Conservation (phyloP, 1,140 invertebrate species). For the Drosophila baimaii region DNA sequence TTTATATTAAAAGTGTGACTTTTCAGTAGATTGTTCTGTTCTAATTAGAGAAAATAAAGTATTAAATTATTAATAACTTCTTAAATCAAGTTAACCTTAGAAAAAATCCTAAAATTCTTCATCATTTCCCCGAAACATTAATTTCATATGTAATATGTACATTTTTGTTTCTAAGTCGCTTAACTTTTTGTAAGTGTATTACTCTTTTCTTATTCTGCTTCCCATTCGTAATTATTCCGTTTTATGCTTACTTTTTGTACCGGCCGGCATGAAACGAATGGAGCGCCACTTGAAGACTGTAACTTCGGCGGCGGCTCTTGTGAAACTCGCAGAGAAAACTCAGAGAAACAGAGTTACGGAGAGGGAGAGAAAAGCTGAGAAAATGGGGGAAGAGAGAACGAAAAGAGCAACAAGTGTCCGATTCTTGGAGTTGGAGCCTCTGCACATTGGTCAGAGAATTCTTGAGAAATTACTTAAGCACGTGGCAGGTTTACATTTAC, state of each 20-base stretch:
- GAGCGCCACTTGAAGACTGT: slow-evolving; percentile 61
- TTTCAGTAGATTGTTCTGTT: too few relatives aligned
- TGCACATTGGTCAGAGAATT: slow-evolving; percentile 21
- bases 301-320: slow-evolving; percentile 29
- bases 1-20: too few relatives aligned
- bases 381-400: slow-evolving; percentile 2
- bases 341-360: background rate
- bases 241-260: slow-evolving; percentile 58
- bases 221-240: slow-evolving; percentile 47
- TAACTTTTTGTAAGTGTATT: too few relatives aligned
- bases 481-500: slow-evolving; percentile 19
- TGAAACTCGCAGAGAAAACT: slow-evolving; percentile 26
- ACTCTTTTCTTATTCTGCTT: too few relatives aligned
- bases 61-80: too few relatives aligned
- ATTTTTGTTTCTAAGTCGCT: too few relatives aligned
- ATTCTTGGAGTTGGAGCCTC: slow-evolving; percentile 45
- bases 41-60: too few relatives aligned
- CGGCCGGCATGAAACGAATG: slow-evolving; percentile 59
- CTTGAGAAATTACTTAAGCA: slow-evolving; percentile 8
- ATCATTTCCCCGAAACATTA: too few relatives aligned
- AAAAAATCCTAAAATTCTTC: too few relatives aligned
- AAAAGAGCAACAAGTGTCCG: slow-evolving; percentile 74
- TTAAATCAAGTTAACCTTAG: too few relatives aligned
- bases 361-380: slow-evolving; percentile 1
- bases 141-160: too few relatives aligned